Evolutionary conservation across 1,140 invertebrate species (phyloP).

Genomic region (Nomia melanderi): DNA sequence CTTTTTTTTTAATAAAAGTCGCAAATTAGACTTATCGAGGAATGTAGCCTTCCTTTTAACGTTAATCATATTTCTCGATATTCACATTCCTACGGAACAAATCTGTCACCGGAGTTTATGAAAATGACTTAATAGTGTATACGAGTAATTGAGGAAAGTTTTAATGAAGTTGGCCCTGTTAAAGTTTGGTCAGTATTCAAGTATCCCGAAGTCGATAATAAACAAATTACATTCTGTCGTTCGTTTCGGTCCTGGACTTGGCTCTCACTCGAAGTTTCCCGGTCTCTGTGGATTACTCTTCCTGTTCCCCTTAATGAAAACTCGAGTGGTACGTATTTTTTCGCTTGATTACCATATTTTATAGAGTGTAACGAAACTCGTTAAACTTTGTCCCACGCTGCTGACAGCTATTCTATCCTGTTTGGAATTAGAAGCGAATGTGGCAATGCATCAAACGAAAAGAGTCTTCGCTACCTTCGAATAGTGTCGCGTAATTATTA

Average conservation of each 20-base stretch:
- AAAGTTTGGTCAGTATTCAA: background rate
- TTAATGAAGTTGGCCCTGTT: conserved; percentile 25
- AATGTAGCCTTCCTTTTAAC: too few relatives aligned
- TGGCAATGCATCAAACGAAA: too few relatives aligned
- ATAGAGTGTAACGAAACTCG: conserved; percentile 9
- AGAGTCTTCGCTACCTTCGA: too few relatives aligned
- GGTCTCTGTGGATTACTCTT: background rate
- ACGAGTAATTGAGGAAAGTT: conserved; percentile 8
- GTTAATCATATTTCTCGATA: background rate
- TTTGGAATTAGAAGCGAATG: background rate
- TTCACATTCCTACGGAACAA: background rate
- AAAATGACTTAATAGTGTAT: conserved; percentile 11
- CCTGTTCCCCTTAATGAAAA: conserved; percentile 3
- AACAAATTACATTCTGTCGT: conserved; percentile 33
- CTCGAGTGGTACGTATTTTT: background rate
- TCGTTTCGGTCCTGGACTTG: background rate
- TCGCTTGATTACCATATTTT: conserved; percentile 8
- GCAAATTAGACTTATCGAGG: too few relatives aligned
- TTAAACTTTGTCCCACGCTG: conserved; percentile 4
- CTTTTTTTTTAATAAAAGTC: too few relatives aligned
- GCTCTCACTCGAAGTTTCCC: conserved; percentile 9
- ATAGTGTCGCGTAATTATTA: too few relatives aligned
- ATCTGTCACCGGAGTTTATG: background rate
- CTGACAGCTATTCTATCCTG: background rate
- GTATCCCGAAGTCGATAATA: conserved; percentile 7